phyloP scores from a whole-genome alignment of 2,888 invertebrate genomes.

The Ametastegia equiseti region DNA sequence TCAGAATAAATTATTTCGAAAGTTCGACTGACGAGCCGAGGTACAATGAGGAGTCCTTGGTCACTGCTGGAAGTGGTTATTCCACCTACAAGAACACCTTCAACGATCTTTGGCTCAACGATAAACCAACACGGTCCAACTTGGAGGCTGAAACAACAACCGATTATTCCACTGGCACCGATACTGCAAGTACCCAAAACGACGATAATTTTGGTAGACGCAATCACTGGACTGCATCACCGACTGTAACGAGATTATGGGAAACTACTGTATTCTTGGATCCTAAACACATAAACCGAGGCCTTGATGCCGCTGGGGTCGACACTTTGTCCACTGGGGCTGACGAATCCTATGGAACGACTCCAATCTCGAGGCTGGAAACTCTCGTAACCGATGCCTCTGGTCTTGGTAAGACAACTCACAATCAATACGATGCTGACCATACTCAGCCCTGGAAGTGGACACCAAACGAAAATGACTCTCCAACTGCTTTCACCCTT shows the following conservation, averaged over 20 bases:
- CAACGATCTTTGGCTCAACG: constrained; percentile 54
- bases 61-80: constrained; percentile 65
- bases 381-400: constrained; percentile 59
- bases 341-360: constrained; percentile 51
- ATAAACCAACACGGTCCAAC: constrained; percentile 51
- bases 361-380: constrained; percentile 58
- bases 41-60: constrained; percentile 59
- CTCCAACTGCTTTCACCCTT: constrained; percentile 70
- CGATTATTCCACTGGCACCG: constrained; percentile 45
- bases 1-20: constrained; percentile 67
- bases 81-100: constrained; percentile 63
- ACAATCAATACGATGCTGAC: constrained; percentile 68
- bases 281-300: constrained; percentile 85
- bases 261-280: constrained; percentile 84
- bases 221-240: constrained; percentile 76
- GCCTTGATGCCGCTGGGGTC: constrained; percentile 74
- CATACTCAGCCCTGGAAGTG: constrained; percentile 65
- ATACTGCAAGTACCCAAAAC: background rate
- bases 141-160: constrained; percentile 50
- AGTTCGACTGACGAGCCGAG: constrained; percentile 53
- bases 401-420: constrained; percentile 68
- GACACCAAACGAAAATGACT: constrained; percentile 64
- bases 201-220: background rate
- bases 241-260: constrained; percentile 80
- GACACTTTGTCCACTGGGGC: constrained; percentile 68